Base-by-base conservation (phyloP, 2,113 vertebrate species). In the Xenus cinereus region DNA sequence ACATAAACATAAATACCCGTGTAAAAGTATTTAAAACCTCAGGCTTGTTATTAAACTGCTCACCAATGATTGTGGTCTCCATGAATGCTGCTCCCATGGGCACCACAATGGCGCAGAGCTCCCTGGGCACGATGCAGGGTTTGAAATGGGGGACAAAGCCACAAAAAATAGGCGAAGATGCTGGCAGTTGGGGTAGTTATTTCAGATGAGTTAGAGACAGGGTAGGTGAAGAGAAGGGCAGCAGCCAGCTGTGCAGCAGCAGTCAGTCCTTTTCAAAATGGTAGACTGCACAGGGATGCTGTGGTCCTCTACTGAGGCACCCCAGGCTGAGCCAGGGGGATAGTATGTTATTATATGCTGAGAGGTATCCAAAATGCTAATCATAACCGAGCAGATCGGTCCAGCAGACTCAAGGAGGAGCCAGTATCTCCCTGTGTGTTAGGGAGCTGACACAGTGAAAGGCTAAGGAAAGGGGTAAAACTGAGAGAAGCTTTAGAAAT, bases 321-420 rank as follows among this genome's bases (percentile, higher is more conserved):
- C 23, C 27, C 17, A 9, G 23, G 39, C 35, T 62, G 39, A 23
- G 35, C 15, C 43, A 12, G 0, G 0, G 43, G 18, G 43, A 20
- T 5, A 16, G 18, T 1, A 8, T 0, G 0, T 43, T 73, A 26
- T 45, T n/a, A 11, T 11, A 3, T 3, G 1, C 15, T 60, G 14
- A 30, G 18, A 43, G 41, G 39, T n/a, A 62, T 5, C 59, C 41
- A 33, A 4, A 24, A 8, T 3, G 2, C 7, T 51, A 53, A 5
- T 37, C 53, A 39, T n/a, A 68, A 43, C 67, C 33, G 27, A 43
- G 7, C 1, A 22, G 15, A 22, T 56, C 37, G 46, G 53, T 14
- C 43, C 53, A 66, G 35, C 39, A 76, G 74, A 20, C 19, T 78
- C 9, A 8, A 60, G 50, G 20, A 21, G 46, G 9, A 90, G 56